These are phyloP conservation scores for Epinotia bilunana DNA, from an alignment of 2,888 invertebrate species.

Conservation along the genomic window DNA sequence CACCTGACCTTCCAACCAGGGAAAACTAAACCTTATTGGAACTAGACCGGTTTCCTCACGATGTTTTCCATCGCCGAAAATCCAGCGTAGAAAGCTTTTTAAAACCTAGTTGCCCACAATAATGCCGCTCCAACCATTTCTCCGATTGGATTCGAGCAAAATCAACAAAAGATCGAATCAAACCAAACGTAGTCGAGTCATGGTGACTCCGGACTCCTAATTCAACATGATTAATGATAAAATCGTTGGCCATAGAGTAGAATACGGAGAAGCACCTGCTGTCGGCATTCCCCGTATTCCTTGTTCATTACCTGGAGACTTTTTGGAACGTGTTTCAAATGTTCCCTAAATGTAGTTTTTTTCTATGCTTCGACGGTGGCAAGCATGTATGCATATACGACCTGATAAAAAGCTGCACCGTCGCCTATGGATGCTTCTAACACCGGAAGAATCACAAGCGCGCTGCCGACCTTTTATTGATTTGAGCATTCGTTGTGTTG, in stretches of 20 bases:
- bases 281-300: neutral
- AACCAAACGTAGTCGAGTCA: constrained; percentile 32
- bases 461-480: no score
- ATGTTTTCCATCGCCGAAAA: no score
- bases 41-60: no score
- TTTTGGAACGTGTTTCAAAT: neutral
- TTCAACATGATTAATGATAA: constrained; percentile 44
- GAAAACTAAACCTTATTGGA: no score
- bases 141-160: constrained; percentile 17
- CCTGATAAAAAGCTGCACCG: no score
- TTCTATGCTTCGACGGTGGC: no score
- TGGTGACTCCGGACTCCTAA: constrained; percentile 39
- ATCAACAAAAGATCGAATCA: constrained; percentile 38
- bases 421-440: no score
- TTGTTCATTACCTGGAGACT: neutral
- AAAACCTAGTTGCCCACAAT: constrained; percentile 26
- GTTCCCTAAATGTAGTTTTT: no score
- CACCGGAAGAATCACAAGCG: no score
- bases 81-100: neutral
- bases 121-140: neutral
- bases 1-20: no score
- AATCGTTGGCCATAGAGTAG: constrained; percentile 40
- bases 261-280: constrained; percentile 22
- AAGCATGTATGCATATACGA: no score
- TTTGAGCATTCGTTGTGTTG: no score